Conservation (phyloP, 2,113 vertebrate genomes). For the Epinephelus cyanopodus region DNA sequence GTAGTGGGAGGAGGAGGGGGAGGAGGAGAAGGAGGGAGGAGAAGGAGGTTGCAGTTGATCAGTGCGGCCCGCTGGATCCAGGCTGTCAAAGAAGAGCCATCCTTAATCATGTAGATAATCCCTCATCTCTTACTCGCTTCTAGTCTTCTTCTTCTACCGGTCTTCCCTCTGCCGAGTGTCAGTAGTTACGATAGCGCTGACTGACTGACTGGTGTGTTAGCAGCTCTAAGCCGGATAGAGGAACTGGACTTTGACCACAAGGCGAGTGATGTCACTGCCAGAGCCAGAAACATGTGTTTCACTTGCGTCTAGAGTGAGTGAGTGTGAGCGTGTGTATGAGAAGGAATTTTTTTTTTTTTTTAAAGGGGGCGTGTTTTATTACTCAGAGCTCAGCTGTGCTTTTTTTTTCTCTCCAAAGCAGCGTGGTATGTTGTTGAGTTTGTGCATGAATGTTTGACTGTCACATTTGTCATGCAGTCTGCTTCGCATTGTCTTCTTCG, state of each 20-base stretch:
- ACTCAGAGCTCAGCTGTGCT: conserved; percentile 60
- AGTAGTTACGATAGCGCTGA: conserved; percentile 52
- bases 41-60: conserved; percentile 29
- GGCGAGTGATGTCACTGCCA: conserved; percentile 84
- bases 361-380: conserved; percentile 41
- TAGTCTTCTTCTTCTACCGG: conserved; percentile 30
- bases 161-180: conserved; percentile 2
- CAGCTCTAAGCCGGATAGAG: conserved; percentile 81
- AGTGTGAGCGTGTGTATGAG: conserved; percentile 6
- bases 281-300: conserved; percentile 74
- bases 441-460: conserved; percentile 35
- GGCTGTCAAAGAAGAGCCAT: conserved; percentile 62
- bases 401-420: conserved; percentile 31
- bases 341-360: conserved; percentile 15
- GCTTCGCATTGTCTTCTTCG: conserved; percentile 6
- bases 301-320: conserved; percentile 19
- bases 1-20: neutral
- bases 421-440: conserved; percentile 28
- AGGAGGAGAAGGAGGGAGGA: conserved; percentile 21
- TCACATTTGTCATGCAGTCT: conserved; percentile 41
- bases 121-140: conserved; percentile 44
- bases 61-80: conserved; percentile 30
- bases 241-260: conserved; percentile 88
- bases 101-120: conserved; percentile 71
- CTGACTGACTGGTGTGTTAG: conserved; percentile 51